Evolutionary conservation across 2,113 vertebrate genomes (phyloP), one percentile per base, ranked within the genome.

Genomic region (Paratilapia polleni): DNA sequence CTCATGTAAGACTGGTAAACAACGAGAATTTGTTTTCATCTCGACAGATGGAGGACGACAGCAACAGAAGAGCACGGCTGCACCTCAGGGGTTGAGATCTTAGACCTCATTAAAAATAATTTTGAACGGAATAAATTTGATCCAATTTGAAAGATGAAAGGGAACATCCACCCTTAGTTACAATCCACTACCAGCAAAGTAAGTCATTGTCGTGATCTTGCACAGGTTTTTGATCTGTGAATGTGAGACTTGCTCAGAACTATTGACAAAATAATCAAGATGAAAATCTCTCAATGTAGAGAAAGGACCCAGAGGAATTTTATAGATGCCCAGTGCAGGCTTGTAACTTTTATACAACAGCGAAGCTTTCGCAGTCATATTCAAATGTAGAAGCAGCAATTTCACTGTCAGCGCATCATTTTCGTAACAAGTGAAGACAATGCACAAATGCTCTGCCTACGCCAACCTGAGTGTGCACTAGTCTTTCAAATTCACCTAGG

Each of bases 21-120:
- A 87, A 88, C 26, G 38, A 88, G 60, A 87, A 81, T 85, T 78
- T 87, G 75, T 92, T 92, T 89, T 90, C 84, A 75, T 93, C 78
- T 88, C 70, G 36, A 87, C 86, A 92, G 88, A 93, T 84, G 86
- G 84, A 89, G 79, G 82, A 79, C 56, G 73, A 78, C 78, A 63
- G 85, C 82, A 87, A 47, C 57, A 73, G 73, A 77, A 80, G 77
- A 87, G 85, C 80, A 38, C 7, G 73, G 81, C 81, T 75, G 81
- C 70, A 85, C 89, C 80, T 81, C 85, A 36, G 87, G 88, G 81
- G 66, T 87, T 83, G 83, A 86, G 77, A 91, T 90, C 87, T 90
- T 83, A 93, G 85, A 87, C 77, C 74, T 91, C 84, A 86, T 92
- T 90, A 92, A 88, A 90, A 90, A 80, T 43, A 26, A 82, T 63